Evolutionary conservation across 2,888 invertebrate genomes (phyloP).

Genomic region (Phorcus lineatus): DNA sequence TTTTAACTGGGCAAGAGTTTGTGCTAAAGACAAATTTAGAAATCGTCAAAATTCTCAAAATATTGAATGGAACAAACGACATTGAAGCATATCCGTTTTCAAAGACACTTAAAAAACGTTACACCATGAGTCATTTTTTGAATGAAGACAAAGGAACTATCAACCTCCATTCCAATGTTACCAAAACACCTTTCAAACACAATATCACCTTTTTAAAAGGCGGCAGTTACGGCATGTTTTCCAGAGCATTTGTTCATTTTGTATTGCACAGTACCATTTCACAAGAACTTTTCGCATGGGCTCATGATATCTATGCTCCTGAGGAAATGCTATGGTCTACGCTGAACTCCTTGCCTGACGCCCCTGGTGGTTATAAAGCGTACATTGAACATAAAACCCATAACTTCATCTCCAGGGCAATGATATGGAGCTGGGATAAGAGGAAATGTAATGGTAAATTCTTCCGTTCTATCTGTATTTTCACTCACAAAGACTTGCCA

Average conservation of each 20-base stretch:
- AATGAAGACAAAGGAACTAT: neutral
- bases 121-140: neutral
- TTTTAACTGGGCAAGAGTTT: conserved; percentile 61
- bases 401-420: neutral
- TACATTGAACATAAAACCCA: neutral
- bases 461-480: conserved; percentile 48
- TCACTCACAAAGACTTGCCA: conserved; percentile 47
- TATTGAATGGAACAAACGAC: conserved; percentile 63
- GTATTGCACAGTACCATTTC: conserved; percentile 13
- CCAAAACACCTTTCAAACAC: neutral
- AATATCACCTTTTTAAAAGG: conserved; percentile 37
- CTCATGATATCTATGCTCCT: conserved; percentile 29
- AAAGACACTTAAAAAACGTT: neutral
- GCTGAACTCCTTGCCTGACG: neutral
- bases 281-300: conserved; percentile 33
- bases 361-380: neutral
- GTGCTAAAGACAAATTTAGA: conserved; percentile 65
- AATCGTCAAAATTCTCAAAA: conserved; percentile 57
- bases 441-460: neutral
- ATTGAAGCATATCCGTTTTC: conserved; percentile 39
- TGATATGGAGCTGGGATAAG: neutral
- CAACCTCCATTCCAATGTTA: neutral
- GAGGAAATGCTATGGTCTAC: conserved; percentile 42
- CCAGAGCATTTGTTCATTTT: conserved; percentile 45
- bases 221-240: conserved; percentile 48